Percentiles rank a stretch among this genome's conserved stretches.
Conservation (phyloP, 2,888 invertebrate species). For the Orthonevra nobilis region DNA sequence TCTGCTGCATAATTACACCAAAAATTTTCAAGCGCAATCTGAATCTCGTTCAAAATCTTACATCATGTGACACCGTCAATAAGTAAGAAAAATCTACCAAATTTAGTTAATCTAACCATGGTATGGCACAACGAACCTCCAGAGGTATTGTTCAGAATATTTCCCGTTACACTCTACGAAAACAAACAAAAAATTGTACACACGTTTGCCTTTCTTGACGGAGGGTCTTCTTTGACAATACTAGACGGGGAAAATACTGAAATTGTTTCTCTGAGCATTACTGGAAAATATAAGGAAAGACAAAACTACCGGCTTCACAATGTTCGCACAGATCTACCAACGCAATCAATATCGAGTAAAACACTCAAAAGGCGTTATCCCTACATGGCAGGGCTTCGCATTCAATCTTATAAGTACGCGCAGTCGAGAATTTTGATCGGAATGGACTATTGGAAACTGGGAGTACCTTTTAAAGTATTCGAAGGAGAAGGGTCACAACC, state of each 20-base stretch:
- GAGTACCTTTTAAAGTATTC: neutral
- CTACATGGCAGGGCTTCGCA: neutral
- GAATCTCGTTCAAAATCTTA: too few species aligned
- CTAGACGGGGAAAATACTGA: neutral
- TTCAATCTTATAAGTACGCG: neutral
- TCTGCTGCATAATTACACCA: neutral
- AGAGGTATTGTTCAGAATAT: too few species aligned
- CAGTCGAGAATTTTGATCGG: slow-evolving; percentile 28
- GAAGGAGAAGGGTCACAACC: slow-evolving; percentile 9
- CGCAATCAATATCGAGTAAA: neutral
- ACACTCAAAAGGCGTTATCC: neutral
- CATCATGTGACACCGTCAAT: too few species aligned
- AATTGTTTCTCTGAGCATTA: too few species aligned
- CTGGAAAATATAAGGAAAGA: too few species aligned
- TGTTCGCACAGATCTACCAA: neutral
- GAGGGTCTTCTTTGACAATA: slow-evolving; percentile 5
- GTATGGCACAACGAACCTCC: too few species aligned
- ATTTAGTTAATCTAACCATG: too few species aligned
- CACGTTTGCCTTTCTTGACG: slow-evolving; percentile 5
- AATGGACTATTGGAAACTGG: slow-evolving; percentile 19
- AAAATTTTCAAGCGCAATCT: too few species aligned
- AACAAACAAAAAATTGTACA: neutral
- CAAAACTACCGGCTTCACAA: too few species aligned
- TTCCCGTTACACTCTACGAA: neutral
- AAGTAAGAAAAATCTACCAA: too few species aligned